Conservation (phyloP, 1,140 invertebrate species). For the Archegozetes longisetosus region DNA sequence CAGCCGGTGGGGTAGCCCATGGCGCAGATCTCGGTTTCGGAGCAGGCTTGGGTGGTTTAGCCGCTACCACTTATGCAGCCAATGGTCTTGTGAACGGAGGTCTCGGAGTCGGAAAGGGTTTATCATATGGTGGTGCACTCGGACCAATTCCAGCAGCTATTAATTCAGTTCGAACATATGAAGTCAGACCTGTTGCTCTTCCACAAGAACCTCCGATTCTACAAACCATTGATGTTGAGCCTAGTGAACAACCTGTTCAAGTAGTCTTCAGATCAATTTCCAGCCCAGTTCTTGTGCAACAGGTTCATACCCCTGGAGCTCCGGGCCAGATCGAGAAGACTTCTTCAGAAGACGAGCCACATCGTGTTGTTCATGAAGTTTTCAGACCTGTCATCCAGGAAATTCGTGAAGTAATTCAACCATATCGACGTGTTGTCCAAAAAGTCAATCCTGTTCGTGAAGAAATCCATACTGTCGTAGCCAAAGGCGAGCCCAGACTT, state of each 20-base stretch:
- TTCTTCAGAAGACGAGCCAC: constrained; percentile 8
- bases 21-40: too few relatives aligned
- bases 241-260: constrained; percentile 1
- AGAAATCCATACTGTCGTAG: constrained; percentile 10
- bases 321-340: constrained; percentile 1
- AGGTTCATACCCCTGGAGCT: too few relatives aligned
- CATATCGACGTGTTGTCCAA: constrained; percentile 12
- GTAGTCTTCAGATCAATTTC: too few relatives aligned
- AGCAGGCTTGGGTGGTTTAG: too few relatives aligned
- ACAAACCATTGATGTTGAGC: constrained; percentile 13
- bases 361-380: constrained; percentile 9
- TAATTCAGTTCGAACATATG: constrained; percentile 9
- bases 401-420: constrained; percentile 13
- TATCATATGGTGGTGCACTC: too few relatives aligned
- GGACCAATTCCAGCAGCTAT: constrained; percentile 12
- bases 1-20: too few relatives aligned
- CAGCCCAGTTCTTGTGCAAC: too few relatives aligned
- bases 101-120: too few relatives aligned
- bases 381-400: constrained; percentile 7
- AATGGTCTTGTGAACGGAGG: too few relatives aligned
- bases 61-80: too few relatives aligned
- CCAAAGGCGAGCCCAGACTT: constrained; percentile 8
- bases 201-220: constrained; percentile 1
- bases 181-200: constrained; percentile 4
- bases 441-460: constrained; percentile 8